Conservation (phyloP, 2,888 invertebrate genomes). For the Aspidiotus rigidus region DNA sequence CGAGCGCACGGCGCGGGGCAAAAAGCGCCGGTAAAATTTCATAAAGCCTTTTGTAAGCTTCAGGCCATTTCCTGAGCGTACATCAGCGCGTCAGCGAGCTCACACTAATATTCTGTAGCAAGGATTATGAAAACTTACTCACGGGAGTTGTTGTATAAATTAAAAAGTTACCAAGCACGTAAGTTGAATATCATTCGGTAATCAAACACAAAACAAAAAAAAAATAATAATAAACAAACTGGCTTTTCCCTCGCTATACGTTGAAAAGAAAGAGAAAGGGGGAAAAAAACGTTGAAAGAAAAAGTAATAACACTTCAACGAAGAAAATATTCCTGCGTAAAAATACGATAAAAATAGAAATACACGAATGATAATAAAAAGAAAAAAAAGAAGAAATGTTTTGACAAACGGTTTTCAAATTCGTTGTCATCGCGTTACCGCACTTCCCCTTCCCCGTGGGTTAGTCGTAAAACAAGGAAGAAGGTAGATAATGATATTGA, state of each 20-base stretch:
- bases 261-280: neutral
- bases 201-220: slow-evolving; percentile 11
- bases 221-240: slow-evolving; percentile 10
- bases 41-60: slow-evolving; percentile 1
- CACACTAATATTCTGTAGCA: slow-evolving; percentile 16
- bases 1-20: neutral
- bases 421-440: neutral
- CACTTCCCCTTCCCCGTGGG: no score
- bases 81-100: neutral
- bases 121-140: slow-evolving; percentile 26
- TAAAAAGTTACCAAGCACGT: slow-evolving; percentile 23
- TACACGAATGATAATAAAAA: neutral
- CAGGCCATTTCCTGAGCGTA: neutral
- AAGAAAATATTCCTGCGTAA: slow-evolving; percentile 12
- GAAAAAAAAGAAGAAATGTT: slow-evolving; percentile 1
- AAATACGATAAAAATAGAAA: slow-evolving; percentile 13
- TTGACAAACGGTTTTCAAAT: slow-evolving; percentile 7
- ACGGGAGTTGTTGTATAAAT: slow-evolving; percentile 23
- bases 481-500: slow-evolving; percentile 4
- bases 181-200: slow-evolving; percentile 22
- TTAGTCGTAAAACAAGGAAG: slow-evolving; percentile 9
- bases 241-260: neutral
- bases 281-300: neutral
- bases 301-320: slow-evolving; percentile 8
- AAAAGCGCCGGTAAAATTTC: neutral